Conservation (phyloP, 2,113 vertebrate species). For the Thryonomys swinderianus region DNA sequence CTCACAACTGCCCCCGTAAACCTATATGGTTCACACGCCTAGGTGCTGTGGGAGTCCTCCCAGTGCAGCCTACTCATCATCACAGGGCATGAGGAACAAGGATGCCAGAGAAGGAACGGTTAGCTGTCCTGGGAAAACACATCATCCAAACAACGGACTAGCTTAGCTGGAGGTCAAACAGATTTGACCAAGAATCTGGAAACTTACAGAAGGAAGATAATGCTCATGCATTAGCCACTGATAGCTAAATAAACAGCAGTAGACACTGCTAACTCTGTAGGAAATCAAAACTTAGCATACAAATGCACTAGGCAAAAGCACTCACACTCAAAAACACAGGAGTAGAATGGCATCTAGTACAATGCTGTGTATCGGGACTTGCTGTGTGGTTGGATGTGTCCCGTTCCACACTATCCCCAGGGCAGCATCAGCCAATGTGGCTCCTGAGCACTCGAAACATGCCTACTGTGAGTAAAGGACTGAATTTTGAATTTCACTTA, state of each 20-base stretch:
- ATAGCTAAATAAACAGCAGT: not conserved
- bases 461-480: not conserved
- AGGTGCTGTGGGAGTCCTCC: too few relatives aligned
- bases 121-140: not conserved
- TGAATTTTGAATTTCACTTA: not conserved
- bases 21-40: not conserved
- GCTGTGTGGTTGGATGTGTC: not conserved
- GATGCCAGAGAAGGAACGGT: not conserved
- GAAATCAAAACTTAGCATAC: not conserved
- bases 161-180: not conserved
- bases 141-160: not conserved
- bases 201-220: not conserved
- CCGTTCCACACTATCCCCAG: fast-evolving
- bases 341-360: fast-evolving
- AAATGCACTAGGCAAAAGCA: not conserved
- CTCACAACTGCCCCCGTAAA: fast-evolving
- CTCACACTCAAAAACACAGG: not conserved
- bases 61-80: not conserved
- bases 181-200: not conserved
- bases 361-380: not conserved
- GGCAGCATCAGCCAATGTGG: not conserved
- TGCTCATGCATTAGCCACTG: not conserved
- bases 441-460: not conserved
- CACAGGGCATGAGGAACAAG: not conserved
- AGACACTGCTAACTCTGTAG: not conserved